These are phyloP conservation scores for Hyles euphorbiae DNA, from an alignment of 1,140 invertebrate species.

Conservation along the genomic window DNA sequence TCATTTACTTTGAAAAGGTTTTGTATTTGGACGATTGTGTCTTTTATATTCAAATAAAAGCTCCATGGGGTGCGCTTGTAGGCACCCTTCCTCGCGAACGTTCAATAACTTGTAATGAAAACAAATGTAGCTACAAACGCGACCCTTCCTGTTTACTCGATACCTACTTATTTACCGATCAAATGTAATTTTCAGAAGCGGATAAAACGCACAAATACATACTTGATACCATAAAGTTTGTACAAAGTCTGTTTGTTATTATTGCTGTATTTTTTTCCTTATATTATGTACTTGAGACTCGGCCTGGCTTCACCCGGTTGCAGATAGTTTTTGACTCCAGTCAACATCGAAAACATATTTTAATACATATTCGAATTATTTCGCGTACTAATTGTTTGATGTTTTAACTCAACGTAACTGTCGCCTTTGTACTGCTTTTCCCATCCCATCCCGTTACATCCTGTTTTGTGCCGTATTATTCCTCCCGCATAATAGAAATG, in stretches of 20 bases:
- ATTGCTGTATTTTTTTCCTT: background rate
- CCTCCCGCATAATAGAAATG: too few species aligned
- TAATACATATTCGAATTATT: too few species aligned
- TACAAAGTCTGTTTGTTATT: background rate
- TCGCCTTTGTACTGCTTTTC: too few species aligned
- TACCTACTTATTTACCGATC: constrained; percentile 40
- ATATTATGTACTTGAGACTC: too few species aligned
- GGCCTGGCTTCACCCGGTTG: too few species aligned
- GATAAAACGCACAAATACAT: constrained; percentile 12
- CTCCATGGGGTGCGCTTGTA: constrained; percentile 14
- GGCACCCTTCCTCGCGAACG: constrained; percentile 22
- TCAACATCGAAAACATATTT: too few species aligned
- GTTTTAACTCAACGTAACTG: too few species aligned
- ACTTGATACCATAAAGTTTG: constrained; percentile 2
- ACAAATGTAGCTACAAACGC: constrained; percentile 50
- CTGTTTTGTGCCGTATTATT: too few species aligned
- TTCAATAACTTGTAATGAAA: constrained; percentile 55
- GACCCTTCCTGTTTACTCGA: constrained; percentile 47
- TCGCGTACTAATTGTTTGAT: too few species aligned
- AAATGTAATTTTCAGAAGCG: constrained; percentile 36
- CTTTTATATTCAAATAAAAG: constrained; percentile 34
- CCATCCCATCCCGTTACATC: too few species aligned
- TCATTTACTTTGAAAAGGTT: constrained; percentile 11
- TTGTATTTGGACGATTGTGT: constrained; percentile 15
- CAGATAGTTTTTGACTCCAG: too few species aligned